Conservation (phyloP, 2,797 vertebrate species). For the Rhyacichthys aspro region DNA sequence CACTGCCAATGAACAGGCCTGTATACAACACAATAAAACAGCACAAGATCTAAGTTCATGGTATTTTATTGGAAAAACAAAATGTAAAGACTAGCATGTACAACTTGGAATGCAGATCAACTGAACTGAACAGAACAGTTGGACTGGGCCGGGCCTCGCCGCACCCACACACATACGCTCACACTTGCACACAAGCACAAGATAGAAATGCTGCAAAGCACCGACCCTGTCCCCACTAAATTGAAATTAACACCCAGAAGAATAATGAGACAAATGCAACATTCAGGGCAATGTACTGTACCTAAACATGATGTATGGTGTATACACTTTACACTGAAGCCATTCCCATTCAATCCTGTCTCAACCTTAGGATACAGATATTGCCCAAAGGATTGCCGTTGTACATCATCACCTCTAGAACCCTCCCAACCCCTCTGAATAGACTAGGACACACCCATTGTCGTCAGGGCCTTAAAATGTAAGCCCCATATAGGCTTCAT, state of each 20-base stretch:
- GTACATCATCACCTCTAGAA: conserved; percentile 41
- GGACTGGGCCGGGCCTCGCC: conserved; percentile 71
- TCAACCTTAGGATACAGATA: conserved; percentile 4
- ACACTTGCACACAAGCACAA: conserved; percentile 53
- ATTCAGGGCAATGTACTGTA: conserved; percentile 39
- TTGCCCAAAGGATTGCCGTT: conserved; percentile 52
- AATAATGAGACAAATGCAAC: conserved; percentile 31
- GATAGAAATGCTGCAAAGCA: conserved; percentile 69
- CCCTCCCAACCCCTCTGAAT: conserved; percentile 42
- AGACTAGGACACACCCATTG: conserved; percentile 32
- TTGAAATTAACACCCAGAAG: conserved; percentile 43
- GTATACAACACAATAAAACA: background rate
- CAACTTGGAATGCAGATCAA: conserved; percentile 81
- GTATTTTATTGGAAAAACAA: conserved; percentile 82
- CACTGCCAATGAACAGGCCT: too few relatives aligned
- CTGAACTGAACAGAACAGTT: conserved; percentile 75
- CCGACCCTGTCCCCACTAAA: conserved; percentile 60
- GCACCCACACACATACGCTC: conserved; percentile 50
- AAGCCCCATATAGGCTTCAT: conserved; percentile 33
- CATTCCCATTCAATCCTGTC: background rate
- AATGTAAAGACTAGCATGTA: conserved; percentile 80
- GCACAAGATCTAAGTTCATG: conserved; percentile 55
- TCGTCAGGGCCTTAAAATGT: conserved; percentile 41
- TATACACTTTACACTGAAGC: background rate
- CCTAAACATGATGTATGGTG: background rate